These are phyloP conservation scores for Hecatera dysodea DNA, from an alignment of 2,888 invertebrate genomes.

Conservation along the genomic window DNA sequence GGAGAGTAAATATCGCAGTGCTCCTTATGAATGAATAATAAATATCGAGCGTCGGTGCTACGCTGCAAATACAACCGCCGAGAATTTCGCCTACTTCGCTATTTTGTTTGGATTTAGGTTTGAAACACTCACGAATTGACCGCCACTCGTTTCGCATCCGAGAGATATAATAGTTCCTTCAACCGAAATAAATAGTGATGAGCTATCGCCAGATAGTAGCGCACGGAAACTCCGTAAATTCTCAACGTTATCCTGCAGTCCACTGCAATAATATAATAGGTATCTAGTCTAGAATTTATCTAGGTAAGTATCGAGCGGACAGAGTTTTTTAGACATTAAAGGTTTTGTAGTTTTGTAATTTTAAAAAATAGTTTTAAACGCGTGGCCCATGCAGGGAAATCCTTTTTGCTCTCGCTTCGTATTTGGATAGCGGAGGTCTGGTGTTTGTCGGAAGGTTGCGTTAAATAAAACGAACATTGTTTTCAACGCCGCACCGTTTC, in stretches of 20 bases:
- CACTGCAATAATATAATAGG: slow-evolving; percentile 27
- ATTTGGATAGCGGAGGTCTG: slow-evolving; percentile 67
- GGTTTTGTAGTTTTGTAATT: slow-evolving; percentile 23
- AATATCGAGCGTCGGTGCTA: slow-evolving; percentile 76
- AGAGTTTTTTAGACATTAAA: slow-evolving; percentile 17
- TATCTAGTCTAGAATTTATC: slow-evolving; percentile 20
- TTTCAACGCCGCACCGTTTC: slow-evolving; percentile 74
- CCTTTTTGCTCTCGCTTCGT: slow-evolving; percentile 64
- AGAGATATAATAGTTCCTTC: slow-evolving; percentile 51
- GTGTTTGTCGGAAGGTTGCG: slow-evolving; percentile 70
- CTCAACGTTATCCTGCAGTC: slow-evolving; percentile 16
- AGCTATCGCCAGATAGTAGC: slow-evolving; percentile 37
- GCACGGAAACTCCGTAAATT: slow-evolving; percentile 44
- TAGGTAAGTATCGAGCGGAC: slow-evolving; percentile 13
- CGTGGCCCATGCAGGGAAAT: slow-evolving; percentile 47
- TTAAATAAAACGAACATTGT: slow-evolving; percentile 80
- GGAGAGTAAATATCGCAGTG: slow-evolving; percentile 87
- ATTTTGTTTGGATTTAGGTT: slow-evolving; percentile 65
- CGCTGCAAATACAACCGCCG: slow-evolving; percentile 76
- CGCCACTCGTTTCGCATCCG: slow-evolving; percentile 38
- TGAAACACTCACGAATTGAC: slow-evolving; percentile 61
- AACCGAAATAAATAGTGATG: slow-evolving; percentile 55
- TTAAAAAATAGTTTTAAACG: slow-evolving; percentile 46
- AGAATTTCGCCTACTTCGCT: slow-evolving; percentile 69
- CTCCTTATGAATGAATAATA: slow-evolving; percentile 88